Percentiles rank a stretch among this genome's conserved stretches.
Evolutionary conservation across 2,888 invertebrate genomes (phyloP).

Genomic region (Ypsolopha scabrella): DNA sequence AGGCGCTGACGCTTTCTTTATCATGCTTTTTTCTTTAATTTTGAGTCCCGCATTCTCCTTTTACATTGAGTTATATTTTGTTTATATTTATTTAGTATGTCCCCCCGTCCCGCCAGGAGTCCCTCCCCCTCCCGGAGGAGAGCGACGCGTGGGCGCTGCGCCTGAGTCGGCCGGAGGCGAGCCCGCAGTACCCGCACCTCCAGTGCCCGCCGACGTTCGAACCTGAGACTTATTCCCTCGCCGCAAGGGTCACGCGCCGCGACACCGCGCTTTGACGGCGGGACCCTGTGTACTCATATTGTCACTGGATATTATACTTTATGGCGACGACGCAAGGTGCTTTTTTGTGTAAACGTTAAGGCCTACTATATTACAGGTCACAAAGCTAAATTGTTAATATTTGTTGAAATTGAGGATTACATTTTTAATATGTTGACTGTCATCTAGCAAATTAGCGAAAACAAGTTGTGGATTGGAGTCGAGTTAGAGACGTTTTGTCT

Average conservation of each 20-base stretch:
- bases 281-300: neutral
- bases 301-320: no score
- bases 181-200: constrained; percentile 77
- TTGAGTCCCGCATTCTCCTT: neutral
- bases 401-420: no score
- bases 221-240: constrained; percentile 84
- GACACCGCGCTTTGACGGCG: constrained; percentile 12
- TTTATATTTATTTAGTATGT: neutral
- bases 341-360: no score
- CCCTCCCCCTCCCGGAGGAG: constrained; percentile 33
- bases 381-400: no score
- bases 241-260: constrained; percentile 43
- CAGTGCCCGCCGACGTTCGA: constrained; percentile 90
- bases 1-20: neutral
- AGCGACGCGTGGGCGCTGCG: constrained; percentile 3
- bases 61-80: neutral
- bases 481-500: no score
- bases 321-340: no score
- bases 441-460: no score
- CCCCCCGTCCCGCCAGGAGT: constrained; percentile 3
- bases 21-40: neutral
- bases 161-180: constrained; percentile 3
- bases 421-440: no score
- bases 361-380: no score
- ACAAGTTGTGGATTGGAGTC: no score